Percentiles rank a stretch among this genome's conserved stretches.
Evolutionary conservation across 2,113 vertebrate genomes (phyloP).

Genomic region (Myanophis thanlyinensis): DNA sequence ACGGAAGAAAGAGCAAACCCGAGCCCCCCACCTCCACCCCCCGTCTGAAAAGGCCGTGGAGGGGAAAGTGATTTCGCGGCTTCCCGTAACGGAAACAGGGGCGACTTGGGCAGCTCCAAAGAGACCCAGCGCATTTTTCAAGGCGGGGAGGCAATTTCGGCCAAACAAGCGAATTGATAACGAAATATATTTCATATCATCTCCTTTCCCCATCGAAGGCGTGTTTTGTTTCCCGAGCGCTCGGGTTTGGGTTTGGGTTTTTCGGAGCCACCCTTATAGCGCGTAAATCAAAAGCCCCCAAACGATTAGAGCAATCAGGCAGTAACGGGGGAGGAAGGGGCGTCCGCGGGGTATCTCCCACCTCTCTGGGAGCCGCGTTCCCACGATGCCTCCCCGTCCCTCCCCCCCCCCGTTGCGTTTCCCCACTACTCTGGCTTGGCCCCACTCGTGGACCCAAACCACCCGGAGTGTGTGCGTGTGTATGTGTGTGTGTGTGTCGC

Average conservation of each 20-base stretch:
- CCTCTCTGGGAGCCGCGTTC: neutral
- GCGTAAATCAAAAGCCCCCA: neutral
- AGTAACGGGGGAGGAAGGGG: neutral
- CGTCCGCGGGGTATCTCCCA: neutral
- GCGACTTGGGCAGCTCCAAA: neutral
- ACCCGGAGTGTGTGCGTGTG: no score
- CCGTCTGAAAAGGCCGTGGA: neutral
- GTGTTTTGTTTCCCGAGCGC: neutral
- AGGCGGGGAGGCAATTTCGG: neutral
- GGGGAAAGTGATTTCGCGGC: neutral
- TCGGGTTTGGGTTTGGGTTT: no score
- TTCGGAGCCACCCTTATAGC: no score
- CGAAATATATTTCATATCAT: neutral
- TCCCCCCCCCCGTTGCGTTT: neutral
- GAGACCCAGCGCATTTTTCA: neutral
- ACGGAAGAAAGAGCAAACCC: neutral
- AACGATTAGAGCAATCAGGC: neutral
- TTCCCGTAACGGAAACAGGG: neutral
- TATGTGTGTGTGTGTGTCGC: no score
- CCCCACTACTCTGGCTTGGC: neutral
- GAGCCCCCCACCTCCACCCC: no score
- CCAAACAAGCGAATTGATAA: neutral
- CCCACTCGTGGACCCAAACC: neutral
- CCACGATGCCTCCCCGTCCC: neutral
- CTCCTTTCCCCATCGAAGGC: neutral